These are phyloP conservation scores for Operophtera brumata DNA, from an alignment of 2,888 invertebrate genomes.

Conservation along the genomic window DNA sequence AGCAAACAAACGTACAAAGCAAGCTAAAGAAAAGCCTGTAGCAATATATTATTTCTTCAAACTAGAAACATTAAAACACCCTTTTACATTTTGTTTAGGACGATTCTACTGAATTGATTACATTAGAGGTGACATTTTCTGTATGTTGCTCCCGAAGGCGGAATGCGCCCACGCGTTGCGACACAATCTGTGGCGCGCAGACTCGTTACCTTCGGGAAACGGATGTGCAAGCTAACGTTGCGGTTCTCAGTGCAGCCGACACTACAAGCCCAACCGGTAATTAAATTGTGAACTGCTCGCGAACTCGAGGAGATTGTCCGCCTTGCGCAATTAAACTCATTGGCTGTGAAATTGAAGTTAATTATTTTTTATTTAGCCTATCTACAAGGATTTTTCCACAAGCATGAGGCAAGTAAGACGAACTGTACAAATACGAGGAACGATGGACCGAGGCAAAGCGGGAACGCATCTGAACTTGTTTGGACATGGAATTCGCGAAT, in stretches of 20 bases:
- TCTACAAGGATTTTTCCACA: constrained; percentile 32
- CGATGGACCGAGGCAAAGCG: constrained; percentile 4
- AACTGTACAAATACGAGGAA: constrained; percentile 7
- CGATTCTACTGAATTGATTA: constrained; percentile 9
- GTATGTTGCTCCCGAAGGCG: constrained; percentile 24
- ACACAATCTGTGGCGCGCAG: neutral
- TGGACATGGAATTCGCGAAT: constrained; percentile 6
- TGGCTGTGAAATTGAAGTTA: constrained; percentile 43
- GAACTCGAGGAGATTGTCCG: constrained; percentile 43
- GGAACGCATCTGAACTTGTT: constrained; percentile 1
- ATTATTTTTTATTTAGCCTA: constrained; percentile 34
- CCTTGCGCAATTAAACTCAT: constrained; percentile 44
- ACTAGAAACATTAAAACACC: no score
- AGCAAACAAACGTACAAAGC: no score
- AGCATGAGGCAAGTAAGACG: constrained; percentile 8
- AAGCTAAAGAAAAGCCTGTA: no score
- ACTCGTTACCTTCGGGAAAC: constrained; percentile 53
- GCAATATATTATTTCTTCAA: no score
- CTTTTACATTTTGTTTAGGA: no score
- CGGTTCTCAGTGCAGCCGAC: constrained; percentile 42
- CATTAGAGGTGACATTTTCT: constrained; percentile 15
- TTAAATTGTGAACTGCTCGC: constrained; percentile 45
- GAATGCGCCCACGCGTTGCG: constrained; percentile 19
- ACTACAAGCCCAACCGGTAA: constrained; percentile 36
- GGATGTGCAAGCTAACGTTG: constrained; percentile 48